A percentile compares a stretch with the other conserved stretches of the same genome.
Evolutionary conservation across 2,888 invertebrate species (phyloP).

Genomic region (Folsomia candida): DNA sequence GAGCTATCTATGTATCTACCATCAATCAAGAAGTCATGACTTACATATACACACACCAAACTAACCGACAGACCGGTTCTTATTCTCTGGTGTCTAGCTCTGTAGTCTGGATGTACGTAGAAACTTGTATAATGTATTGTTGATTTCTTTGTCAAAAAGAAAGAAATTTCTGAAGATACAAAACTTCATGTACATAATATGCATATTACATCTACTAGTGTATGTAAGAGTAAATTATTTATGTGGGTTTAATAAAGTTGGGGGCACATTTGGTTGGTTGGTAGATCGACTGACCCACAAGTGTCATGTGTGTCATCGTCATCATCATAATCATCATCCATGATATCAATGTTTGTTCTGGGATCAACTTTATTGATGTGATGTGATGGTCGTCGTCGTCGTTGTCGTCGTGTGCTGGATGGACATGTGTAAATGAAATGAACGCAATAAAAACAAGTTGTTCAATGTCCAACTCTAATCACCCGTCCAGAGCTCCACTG

Average conservation of each 20-base stretch:
- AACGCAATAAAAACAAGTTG: not conserved
- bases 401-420: not conserved
- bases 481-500: not conserved
- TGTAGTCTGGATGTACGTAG: too few species aligned
- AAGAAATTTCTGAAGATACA: not conserved
- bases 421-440: constrained; percentile 6
- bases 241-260: not conserved
- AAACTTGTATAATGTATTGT: too few species aligned
- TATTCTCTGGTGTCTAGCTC: not conserved
- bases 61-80: not conserved
- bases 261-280: not conserved
- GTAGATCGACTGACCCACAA: not conserved
- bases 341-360: not conserved
- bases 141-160: too few species aligned
- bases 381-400: not conserved
- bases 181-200: not conserved
- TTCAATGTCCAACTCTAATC: constrained; percentile 6
- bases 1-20: not conserved
- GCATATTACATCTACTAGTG: too few species aligned
- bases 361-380: not conserved
- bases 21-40: not conserved
- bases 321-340: not conserved
- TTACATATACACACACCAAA: not conserved
- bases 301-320: not conserved
- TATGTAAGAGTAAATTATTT: too few species aligned